Percentiles rank a stretch among this genome's conserved stretches.
Evolutionary conservation across 1,140 invertebrate genomes (phyloP).

Genomic region (Tetragonula clypearis): DNA sequence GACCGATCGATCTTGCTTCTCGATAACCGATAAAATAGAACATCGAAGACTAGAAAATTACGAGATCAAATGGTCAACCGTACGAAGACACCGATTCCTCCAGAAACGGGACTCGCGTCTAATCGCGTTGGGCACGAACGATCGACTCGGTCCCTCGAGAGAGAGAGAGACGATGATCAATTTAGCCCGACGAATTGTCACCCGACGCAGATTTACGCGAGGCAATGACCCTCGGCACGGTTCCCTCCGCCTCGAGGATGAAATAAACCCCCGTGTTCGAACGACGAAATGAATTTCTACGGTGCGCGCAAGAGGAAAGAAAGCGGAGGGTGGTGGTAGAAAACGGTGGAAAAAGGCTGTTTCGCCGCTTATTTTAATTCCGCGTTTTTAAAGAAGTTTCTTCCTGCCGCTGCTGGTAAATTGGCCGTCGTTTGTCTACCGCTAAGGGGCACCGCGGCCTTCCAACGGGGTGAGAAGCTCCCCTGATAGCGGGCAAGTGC

Average conservation of each 20-base stretch:
- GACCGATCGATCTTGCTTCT: too few relatives aligned
- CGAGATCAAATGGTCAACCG: too few relatives aligned
- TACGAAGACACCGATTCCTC: neutral
- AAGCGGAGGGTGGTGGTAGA: too few relatives aligned
- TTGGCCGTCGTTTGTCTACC: slow-evolving; percentile 77
- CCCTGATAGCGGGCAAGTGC: slow-evolving; percentile 9
- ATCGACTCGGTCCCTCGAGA: slow-evolving; percentile 1
- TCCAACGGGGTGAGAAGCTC: slow-evolving; percentile 21
- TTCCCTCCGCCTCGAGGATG: slow-evolving; percentile 56
- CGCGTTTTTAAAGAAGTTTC: slow-evolving; percentile 76
- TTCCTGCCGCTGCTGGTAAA: slow-evolving; percentile 68
- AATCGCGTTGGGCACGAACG: neutral
- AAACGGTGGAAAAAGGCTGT: neutral
- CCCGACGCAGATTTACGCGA: slow-evolving; percentile 5
- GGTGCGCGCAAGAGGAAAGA: slow-evolving; percentile 32
- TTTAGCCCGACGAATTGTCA: slow-evolving; percentile 47
- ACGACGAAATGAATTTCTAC: slow-evolving; percentile 50
- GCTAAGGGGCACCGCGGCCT: slow-evolving; percentile 25
- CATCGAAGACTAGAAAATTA: too few relatives aligned
- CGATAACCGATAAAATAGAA: too few relatives aligned
- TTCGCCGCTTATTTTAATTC: slow-evolving; percentile 73
- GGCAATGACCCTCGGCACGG: neutral
- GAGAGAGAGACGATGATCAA: slow-evolving; percentile 5
- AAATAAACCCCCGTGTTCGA: slow-evolving; percentile 67
- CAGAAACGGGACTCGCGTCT: neutral